phyloP scores from a whole-genome alignment of 2,113 vertebrate species.

The Himantopus leucocephalus region DNA sequence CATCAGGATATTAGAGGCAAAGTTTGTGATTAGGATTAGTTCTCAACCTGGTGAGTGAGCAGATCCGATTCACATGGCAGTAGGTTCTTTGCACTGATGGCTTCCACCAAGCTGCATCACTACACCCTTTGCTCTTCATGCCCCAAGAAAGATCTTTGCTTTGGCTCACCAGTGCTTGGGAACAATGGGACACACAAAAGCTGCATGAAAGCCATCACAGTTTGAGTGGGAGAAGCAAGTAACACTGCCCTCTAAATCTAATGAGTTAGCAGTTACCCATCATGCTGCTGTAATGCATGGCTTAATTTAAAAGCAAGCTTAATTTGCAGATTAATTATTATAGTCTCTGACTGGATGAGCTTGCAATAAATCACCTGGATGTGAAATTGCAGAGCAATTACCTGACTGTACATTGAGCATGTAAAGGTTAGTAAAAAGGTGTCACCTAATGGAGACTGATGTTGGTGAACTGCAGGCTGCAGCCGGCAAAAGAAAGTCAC shows the following conservation, averaged over 20 bases:
- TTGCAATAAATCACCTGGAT: constrained; percentile 20
- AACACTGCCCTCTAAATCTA: background rate
- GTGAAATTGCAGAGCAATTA: constrained; percentile 32
- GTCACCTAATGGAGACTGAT: constrained; percentile 22
- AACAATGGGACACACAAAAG: background rate
- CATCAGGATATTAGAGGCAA: background rate
- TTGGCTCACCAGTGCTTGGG: background rate
- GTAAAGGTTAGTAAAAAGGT: background rate
- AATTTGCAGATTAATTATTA: constrained; percentile 52
- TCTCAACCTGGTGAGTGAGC: background rate
- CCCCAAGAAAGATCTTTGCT: background rate
- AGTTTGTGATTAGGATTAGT: background rate
- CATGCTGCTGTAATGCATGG: background rate
- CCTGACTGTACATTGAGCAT: background rate
- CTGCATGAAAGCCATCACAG: background rate
- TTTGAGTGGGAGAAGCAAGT: background rate
- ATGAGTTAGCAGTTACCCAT: background rate
- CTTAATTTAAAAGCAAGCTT: constrained; percentile 35
- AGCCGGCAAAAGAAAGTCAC: background rate
- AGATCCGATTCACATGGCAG: background rate
- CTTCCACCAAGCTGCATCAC: background rate
- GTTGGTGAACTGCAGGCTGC: background rate
- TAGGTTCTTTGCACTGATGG: background rate
- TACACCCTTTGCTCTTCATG: background rate
- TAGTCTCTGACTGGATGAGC: background rate